Evolutionary conservation across 1,140 invertebrate genomes (phyloP), one percentile per base, ranked within the genome.

Genomic region (Papilio dardanus): DNA sequence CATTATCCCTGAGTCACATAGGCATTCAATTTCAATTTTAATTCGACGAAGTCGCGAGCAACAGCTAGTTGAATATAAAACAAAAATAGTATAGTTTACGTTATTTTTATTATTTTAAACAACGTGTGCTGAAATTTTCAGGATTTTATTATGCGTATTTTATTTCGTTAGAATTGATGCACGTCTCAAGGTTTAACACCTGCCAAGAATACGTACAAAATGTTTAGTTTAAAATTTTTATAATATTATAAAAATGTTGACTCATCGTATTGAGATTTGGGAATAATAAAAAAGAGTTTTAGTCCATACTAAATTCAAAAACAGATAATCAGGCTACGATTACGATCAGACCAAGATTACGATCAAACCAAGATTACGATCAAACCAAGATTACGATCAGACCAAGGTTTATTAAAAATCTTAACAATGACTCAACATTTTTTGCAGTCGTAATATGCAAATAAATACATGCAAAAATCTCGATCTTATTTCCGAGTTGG

Each of bases 61-160:
- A n/a, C n/a, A n/a, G n/a, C n/a, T n/a, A n/a, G n/a, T 28, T 28
- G 21, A 28, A 62, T 28, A 62, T 62, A 62, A 62, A 62, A 14
- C 54, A 62, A 62, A 24, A 62, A 62, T 62, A 62, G 54, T 28
- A 58, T 16, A 8, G 35, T 69, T 69, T 37, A 69, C 67, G 67
- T 69, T 40, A 69, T 69, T 69, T 69, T 68, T 68, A 68, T 68
- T 69, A 24, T 37, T 69, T 69, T 21, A 69, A 69, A 19, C 67
- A 69, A 40, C 35, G 67, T 40, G 31, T 4, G 67, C 67, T 69
- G 21, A 37, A 69, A 69, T 69, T n/a, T 69, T 37, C 31, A 69
- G 31, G 35, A 33, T 69, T 69, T 69, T 69, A 69, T 69, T 69
- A 37, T 21, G n/a, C 30, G 10, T 14, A 62, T 62, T 62, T 62